Base-by-base conservation (phyloP, 2,888 invertebrate genomes). In the Amiota communis region DNA sequence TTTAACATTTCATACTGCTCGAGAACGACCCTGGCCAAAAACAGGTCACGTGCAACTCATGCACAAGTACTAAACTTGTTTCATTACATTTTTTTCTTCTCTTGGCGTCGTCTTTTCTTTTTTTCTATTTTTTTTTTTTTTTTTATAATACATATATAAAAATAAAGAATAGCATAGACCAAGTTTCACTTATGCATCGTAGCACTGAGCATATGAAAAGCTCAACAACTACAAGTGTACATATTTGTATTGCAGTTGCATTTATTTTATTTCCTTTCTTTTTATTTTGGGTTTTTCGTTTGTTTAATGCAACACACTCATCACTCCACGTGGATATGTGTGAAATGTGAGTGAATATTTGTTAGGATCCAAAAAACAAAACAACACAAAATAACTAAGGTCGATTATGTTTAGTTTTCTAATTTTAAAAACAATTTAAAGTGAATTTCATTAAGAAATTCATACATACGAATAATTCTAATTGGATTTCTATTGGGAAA, bases 41-140 rank as follows among this genome's bases (percentile, higher is more conserved):
- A 86, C 83, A 84, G 83, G 83, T 83, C 83, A 83, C 85, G 83
- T 83, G 86, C 83, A 83, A 75, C 79, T 79, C 78, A 82, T 79
- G 77, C 82, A 49, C 12, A 47, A 47, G 82, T 84, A 82, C 77
- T 76, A 76, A 36, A 36, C 6, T 76, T 59, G 56, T 70, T 36
- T 36, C 51, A 15, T 56, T 82, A 83, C 85, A 77, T 76, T 77
- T 77, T 78, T 74, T 71, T 75, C 46, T 74, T 56, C 36, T 64
- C 51, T 15, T 64, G 65, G 10, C 46, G 64, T 23, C 46, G 72
- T 53, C n/a, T 53, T 53, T 51, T 11, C 64, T 49, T 12, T 63
- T 20, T 65, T 72, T 56, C 48, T 53, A 72, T 71, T 75, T 71
- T 71, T 73, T 71, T 73, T 73, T 78, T 74, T 74, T 74, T 70